A percentile compares a stretch with the other conserved stretches of the same genome.
phyloP scores from a whole-genome alignment of 2,113 vertebrate genomes.

The Calonectris borealis region DNA sequence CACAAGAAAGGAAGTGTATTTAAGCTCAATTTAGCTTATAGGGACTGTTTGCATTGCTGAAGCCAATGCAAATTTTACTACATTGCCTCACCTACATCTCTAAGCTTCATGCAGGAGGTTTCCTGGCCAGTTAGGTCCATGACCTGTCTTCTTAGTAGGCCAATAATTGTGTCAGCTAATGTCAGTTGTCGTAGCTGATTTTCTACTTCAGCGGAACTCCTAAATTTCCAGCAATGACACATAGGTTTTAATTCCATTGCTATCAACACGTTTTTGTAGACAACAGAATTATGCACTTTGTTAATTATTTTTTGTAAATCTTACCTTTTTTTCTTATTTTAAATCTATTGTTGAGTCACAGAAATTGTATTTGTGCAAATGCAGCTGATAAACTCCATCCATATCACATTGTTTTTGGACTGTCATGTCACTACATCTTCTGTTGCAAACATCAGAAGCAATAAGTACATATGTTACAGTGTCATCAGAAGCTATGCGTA shows the following conservation, averaged over 20 bases:
- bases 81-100: not conserved
- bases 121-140: not conserved
- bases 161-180: not conserved
- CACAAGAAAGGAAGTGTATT: not conserved
- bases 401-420: not conserved
- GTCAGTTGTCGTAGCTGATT: not conserved
- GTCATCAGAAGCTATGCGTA: not conserved
- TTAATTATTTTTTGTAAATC: not conserved
- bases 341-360: not conserved
- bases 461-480: not conserved
- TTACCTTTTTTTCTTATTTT: not conserved
- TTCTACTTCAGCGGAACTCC: not conserved
- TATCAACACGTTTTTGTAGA: not conserved
- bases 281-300: not conserved
- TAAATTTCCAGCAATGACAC: not conserved
- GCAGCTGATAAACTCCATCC: not conserved
- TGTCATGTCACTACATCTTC: not conserved
- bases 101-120: not conserved
- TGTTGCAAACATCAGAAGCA: not conserved
- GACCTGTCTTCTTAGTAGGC: not conserved
- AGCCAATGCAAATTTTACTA: not conserved
- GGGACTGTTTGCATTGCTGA: not conserved
- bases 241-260: not conserved
- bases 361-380: not conserved
- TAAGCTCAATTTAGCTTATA: not conserved